These are phyloP conservation scores for Anneissia japonica DNA, from an alignment of 35 echinoderm and acorn worm species.

Conservation along the genomic window DNA sequence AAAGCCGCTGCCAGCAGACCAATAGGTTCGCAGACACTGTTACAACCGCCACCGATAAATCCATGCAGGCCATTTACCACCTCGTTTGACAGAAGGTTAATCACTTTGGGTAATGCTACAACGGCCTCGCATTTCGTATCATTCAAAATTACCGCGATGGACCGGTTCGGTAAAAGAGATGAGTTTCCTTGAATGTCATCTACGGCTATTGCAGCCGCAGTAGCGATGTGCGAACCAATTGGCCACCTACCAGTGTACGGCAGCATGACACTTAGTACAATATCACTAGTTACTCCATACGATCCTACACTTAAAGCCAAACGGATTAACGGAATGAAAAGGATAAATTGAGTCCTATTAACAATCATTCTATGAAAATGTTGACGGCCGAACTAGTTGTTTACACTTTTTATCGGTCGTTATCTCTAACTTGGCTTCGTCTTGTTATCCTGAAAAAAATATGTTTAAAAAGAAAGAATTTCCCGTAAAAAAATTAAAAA, in stretches of 20 bases:
- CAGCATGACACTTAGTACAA: slow-evolving; percentile 41
- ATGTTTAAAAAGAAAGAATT: too few relatives aligned
- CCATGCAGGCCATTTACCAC: neutral
- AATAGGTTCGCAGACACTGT: slow-evolving; percentile 58
- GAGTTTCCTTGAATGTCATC: slow-evolving; percentile 41
- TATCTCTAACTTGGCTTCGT: too few relatives aligned
- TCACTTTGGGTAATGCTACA: slow-evolving; percentile 20
- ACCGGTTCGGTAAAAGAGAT: slow-evolving; percentile 24
- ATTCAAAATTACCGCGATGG: slow-evolving; percentile 40
- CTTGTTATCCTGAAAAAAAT: too few relatives aligned
- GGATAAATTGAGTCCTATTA: neutral
- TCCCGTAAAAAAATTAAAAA: too few relatives aligned
- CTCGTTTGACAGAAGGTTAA: slow-evolving; percentile 27
- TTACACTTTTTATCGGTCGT: too few relatives aligned
- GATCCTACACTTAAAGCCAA: neutral
- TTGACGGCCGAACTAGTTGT: too few relatives aligned
- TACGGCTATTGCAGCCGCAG: slow-evolving; percentile 42
- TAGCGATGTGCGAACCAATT: slow-evolving; percentile 33
- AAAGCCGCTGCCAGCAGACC: slow-evolving; percentile 42
- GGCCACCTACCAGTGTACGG: slow-evolving; percentile 44
- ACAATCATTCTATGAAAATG: too few relatives aligned
- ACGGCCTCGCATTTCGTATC: slow-evolving; percentile 58
- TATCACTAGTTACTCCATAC: neutral
- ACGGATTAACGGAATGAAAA: neutral
- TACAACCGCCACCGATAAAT: slow-evolving; percentile 65